Evolutionary conservation across 2,888 invertebrate species (phyloP).

Genomic region (Apotomis capreana): DNA sequence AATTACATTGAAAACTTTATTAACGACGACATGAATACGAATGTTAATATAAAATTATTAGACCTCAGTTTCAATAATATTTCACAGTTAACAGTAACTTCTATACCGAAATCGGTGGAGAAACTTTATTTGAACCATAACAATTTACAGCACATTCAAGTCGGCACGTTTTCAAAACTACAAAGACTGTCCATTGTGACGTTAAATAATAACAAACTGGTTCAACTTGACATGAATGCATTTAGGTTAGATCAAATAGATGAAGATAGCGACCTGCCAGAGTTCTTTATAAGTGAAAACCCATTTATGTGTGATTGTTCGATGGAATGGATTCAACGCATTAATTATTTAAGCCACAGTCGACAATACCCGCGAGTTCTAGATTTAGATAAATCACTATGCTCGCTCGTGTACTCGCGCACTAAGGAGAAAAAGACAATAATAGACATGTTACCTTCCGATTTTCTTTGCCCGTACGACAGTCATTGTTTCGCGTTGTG

Average conservation of each 20-base stretch:
- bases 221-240: conserved; percentile 88
- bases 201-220: conserved; percentile 88
- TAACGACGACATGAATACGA: conserved; percentile 81
- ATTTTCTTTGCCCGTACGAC: conserved; percentile 92
- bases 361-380: conserved; percentile 90
- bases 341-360: conserved; percentile 89
- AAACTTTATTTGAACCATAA: conserved; percentile 90
- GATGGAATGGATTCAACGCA: conserved; percentile 93
- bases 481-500: conserved; percentile 94
- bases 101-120: conserved; percentile 88
- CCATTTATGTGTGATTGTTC: conserved; percentile 94
- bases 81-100: conserved; percentile 85
- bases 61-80: conserved; percentile 90
- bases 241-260: conserved; percentile 87
- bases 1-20: conserved; percentile 87
- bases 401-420: conserved; percentile 87
- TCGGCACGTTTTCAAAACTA: conserved; percentile 88
- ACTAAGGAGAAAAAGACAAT: conserved; percentile 88
- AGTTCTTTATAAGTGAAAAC: conserved; percentile 92
- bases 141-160: conserved; percentile 86
- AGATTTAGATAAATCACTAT: conserved; percentile 90
- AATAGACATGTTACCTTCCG: conserved; percentile 87
- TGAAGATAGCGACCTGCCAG: conserved; percentile 88
- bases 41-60: conserved; percentile 86
- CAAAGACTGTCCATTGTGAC: conserved; percentile 88